Conservation (phyloP, 2,113 vertebrate genomes). For the Phaethornis superciliosus region DNA sequence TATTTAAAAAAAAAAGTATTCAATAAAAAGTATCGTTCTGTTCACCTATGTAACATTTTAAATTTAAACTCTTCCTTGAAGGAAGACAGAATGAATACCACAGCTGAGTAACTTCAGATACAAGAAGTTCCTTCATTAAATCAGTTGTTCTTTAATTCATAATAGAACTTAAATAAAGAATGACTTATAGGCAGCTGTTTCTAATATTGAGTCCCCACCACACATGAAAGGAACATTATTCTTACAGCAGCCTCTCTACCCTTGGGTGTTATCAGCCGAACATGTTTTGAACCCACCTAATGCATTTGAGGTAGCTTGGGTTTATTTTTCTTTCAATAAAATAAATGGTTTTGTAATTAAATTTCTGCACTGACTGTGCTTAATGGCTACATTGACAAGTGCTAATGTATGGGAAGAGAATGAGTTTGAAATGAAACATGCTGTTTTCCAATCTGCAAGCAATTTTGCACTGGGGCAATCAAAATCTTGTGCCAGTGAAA, state of each 20-base stretch:
- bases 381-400: conserved; percentile 97
- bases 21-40: conserved; percentile 33
- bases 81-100: conserved; percentile 66
- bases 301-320: conserved; percentile 90
- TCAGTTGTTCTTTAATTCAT: conserved; percentile 89
- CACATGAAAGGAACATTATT: conserved; percentile 91
- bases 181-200: conserved; percentile 90
- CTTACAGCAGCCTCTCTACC: conserved; percentile 83
- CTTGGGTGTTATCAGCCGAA: conserved; percentile 96
- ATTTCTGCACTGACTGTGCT: conserved; percentile 89
- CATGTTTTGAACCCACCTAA: conserved; percentile 91
- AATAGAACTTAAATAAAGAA: conserved; percentile 94
- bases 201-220: conserved; percentile 84
- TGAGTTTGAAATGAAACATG: conserved; percentile 91
- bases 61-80: conserved; percentile 57
- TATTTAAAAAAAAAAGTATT: not conserved
- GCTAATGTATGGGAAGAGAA: conserved; percentile 92
- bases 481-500: conserved; percentile 85
- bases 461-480: conserved; percentile 86
- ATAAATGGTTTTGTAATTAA: conserved; percentile 98
- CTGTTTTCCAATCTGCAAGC: conserved; percentile 91
- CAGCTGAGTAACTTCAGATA: conserved; percentile 79
- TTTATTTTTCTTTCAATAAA: conserved; percentile 99
- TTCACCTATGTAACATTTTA: conserved; percentile 79
- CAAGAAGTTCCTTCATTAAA: conserved; percentile 89